These are phyloP conservation scores for Actenoides hombroni DNA, from an alignment of 2,113 vertebrate species.

Conservation along the genomic window DNA sequence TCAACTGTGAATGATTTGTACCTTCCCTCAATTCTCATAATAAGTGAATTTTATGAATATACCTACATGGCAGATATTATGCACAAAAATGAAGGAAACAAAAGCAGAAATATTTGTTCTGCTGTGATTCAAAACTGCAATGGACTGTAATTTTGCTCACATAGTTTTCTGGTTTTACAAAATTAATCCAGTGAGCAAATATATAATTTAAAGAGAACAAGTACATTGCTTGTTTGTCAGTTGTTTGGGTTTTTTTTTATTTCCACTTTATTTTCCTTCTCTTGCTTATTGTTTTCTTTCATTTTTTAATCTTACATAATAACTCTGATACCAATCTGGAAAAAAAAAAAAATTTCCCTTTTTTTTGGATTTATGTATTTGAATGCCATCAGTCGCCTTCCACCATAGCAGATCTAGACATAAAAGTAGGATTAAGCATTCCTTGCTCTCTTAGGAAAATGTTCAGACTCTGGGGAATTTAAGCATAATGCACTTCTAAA, in stretches of 20 bases:
- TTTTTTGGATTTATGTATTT: neutral
- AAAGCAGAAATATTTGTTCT: neutral
- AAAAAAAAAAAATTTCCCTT: neutral
- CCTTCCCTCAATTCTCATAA: neutral
- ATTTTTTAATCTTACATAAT: neutral
- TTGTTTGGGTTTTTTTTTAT: neutral
- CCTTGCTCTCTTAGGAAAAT: slow-evolving; percentile 42
- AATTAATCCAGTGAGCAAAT: neutral
- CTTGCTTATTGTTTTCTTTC: neutral
- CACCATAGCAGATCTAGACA: neutral
- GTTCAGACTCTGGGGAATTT: slow-evolving; percentile 37
- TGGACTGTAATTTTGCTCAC: neutral
- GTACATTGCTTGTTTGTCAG: neutral
- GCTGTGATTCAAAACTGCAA: neutral
- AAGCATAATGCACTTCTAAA: slow-evolving; percentile 18
- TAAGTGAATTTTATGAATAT: neutral
- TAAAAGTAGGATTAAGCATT: slow-evolving; percentile 46
- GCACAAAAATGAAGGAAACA: neutral
- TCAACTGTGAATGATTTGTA: neutral
- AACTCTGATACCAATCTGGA: neutral
- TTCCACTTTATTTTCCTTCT: neutral
- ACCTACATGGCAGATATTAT: neutral
- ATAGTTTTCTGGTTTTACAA: neutral
- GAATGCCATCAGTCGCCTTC: neutral
- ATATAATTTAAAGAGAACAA: neutral